Conservation (phyloP, 2,797 vertebrate genomes). For the Rhinophrynus dorsalis region DNA sequence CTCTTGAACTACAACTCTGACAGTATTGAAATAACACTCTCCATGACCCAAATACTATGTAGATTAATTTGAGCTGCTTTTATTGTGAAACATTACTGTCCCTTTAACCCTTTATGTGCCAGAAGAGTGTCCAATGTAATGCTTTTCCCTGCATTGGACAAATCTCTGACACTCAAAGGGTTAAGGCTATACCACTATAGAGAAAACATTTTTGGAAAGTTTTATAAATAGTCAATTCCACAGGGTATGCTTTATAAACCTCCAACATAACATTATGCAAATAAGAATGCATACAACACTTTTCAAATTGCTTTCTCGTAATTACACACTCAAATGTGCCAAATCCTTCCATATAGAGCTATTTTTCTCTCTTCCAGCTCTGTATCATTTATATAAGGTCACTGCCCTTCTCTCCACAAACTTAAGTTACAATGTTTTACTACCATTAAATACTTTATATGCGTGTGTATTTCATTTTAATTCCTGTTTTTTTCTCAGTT, state of each 20-base stretch:
- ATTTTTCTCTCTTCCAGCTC: background rate
- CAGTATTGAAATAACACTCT: too few relatives aligned
- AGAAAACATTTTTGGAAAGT: background rate
- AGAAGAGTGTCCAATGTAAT: too few relatives aligned
- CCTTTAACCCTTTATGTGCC: too few relatives aligned
- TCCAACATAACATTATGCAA: constrained; percentile 13
- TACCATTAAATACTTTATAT: background rate
- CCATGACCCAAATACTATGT: too few relatives aligned
- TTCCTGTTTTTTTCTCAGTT: background rate
- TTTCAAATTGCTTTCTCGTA: constrained; percentile 29
- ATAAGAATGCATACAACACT: constrained; percentile 29
- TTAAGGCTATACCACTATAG: too few relatives aligned
- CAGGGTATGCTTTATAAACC: constrained; percentile 6
- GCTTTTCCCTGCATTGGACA: too few relatives aligned
- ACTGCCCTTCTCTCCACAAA: background rate
- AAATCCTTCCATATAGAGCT: constrained; percentile 17
- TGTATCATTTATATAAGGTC: constrained; percentile 6
- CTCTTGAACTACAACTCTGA: too few relatives aligned
- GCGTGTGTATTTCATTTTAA: constrained; percentile 11
- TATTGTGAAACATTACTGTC: too few relatives aligned
- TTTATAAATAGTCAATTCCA: background rate
- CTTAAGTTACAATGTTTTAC: background rate
- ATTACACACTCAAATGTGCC: constrained; percentile 25
- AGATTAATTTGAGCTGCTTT: too few relatives aligned
- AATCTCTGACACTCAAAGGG: too few relatives aligned